Base-by-base conservation (phyloP, 2,797 vertebrate species). In the Xerus rutilus region DNA sequence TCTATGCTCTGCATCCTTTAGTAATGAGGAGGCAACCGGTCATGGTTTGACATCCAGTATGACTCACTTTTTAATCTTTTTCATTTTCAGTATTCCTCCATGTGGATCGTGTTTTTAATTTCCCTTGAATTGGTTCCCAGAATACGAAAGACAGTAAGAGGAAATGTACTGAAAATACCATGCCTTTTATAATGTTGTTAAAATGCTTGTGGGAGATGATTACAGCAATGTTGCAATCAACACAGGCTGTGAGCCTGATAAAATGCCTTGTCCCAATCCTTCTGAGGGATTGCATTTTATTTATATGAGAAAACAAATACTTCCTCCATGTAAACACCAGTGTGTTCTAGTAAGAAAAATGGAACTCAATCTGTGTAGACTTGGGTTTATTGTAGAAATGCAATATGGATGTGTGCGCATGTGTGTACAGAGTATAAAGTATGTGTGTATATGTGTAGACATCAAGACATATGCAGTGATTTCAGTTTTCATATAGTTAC, bases 101-200 rank as follows among this genome's bases (percentile, higher is more conserved):
- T 52, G 84, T 15, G 30, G 15, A 3, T 76, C 35, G 11, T 82
- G 11, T 67, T 84, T 74, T 57, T 89, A n/a, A 85, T 65, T 79
- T 92, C n/a, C 47, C 72, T 94, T 67, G 49, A 85, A 59, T 35
- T 94, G 47, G 57, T 84, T 72, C 78, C 25, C 28, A 78, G 52
- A 9, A 54, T 87, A 49, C 25, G 43, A 78, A 83, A 91, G 76
- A 57, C 20, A 70, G 39, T 67, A 79, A 49, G 43, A 79, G 67
- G 35, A 54, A 94, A 79, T 67, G 47, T 45, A 6, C 39, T 92
- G 47, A 43, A 72, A 79, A 21, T 15, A 30, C 30, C 13, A 21
- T 73, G 39, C 32, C 21, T 57, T 72, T n/a, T 84, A 54, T 7
- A 78, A 70, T 20, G 9, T 77, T 76, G 69, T 84, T 92, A 64